Evolutionary conservation across 2,113 vertebrate species (phyloP), one percentile per base, ranked within the genome.

Genomic region (Silurus meridionalis): DNA sequence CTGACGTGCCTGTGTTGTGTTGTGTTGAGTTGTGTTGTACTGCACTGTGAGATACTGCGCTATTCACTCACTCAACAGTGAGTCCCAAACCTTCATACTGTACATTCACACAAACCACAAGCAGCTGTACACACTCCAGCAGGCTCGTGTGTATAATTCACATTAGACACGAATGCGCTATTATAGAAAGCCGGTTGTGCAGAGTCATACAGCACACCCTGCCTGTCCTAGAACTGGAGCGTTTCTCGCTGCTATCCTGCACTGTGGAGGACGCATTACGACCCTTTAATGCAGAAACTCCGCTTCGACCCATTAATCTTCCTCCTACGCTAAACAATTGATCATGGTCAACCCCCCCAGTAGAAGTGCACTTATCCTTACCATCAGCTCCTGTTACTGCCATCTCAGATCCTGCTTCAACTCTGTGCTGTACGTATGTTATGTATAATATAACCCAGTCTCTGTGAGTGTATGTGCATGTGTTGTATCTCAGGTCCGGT

Each of bases 371-470:
- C 50, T 57, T 48, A 83, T 0, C 25, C 93, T 92, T 93, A 94
- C 92, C 93, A 91, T 93, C 91, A 85, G 82, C 67, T 87, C 58
- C 46, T 46, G 58, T 85, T 72, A 88, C 25, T 46, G 90, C 86
- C 89, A 91, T 92, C 50, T 90, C 85, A 2, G 37, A 28, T 81
- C 64, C 84, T 60, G 57, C 78, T 80, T 10, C 78, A 37, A 57
- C 53, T 79, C 77, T 19, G 55, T 46, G 25, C 66, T 14, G 66
- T 69, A 28, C 4, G 66, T 69, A 28, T 28, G 11, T 37, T 75
- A 10, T 52, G 17, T 25, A 11, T 6, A 37, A 6, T 64, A 25
- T 4, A 5, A 28, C 13, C 64, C 28, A 11, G 66, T 67, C 25
- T 46, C 46, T 74, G 66, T 37, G 66, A 6, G 25, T 14, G 25